Conservation (phyloP, 2,797 vertebrate species). For the Aythya fuligula region DNA sequence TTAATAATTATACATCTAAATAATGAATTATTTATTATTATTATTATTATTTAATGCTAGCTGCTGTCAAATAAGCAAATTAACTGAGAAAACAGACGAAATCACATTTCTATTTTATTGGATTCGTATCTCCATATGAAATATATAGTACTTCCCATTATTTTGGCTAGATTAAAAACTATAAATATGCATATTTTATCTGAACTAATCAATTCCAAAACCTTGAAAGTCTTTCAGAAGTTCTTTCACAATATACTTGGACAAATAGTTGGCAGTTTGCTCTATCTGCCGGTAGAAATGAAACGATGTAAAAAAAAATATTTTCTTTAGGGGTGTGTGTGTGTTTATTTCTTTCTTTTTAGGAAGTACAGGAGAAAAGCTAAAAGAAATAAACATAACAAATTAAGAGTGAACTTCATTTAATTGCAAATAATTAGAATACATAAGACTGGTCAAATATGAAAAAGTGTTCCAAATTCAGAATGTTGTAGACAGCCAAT, state of each 20-base stretch:
- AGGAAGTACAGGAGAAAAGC: not conserved
- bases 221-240: not conserved
- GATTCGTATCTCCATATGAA: not conserved
- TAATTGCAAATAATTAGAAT: not conserved
- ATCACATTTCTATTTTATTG: not conserved
- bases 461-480: not conserved
- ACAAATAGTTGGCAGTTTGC: not conserved
- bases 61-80: not conserved
- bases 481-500: not conserved
- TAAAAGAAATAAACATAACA: not conserved
- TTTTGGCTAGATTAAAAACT: not conserved
- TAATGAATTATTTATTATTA: not conserved
- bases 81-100: not conserved
- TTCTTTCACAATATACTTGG: not conserved
- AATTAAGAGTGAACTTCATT: not conserved
- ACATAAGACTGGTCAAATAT: not conserved
- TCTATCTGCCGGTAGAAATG: not conserved
- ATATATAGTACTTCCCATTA: not conserved
- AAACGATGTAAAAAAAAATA: not conserved
- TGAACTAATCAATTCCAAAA: not conserved
- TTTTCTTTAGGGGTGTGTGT: accelerated
- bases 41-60: not conserved
- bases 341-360: not conserved
- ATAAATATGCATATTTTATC: not conserved
- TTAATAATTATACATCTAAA: not conserved